phyloP scores from a whole-genome alignment of 2,797 vertebrate species.

The Hemitrygon akajei region DNA sequence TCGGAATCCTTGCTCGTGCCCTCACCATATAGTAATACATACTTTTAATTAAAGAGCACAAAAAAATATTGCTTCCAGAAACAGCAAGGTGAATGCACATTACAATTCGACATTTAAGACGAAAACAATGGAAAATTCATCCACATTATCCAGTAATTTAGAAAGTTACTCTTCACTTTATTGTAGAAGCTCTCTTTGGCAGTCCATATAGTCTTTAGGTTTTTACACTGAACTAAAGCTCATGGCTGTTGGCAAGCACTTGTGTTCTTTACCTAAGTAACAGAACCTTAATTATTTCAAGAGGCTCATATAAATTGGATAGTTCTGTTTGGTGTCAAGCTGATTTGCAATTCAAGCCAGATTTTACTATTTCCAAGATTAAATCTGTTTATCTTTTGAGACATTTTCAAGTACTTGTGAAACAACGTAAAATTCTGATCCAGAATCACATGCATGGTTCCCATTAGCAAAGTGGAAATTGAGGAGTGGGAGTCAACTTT shows the following conservation, averaged over 20 bases:
- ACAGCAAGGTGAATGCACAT: not conserved
- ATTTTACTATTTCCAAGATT: not conserved
- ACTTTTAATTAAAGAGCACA: not conserved
- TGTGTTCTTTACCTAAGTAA: not conserved
- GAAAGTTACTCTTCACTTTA: not conserved
- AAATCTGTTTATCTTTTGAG: not conserved
- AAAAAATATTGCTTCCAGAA: not conserved
- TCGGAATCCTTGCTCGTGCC: not conserved
- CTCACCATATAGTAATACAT: not conserved
- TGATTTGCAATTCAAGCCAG: not conserved
- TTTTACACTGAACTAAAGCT: not conserved
- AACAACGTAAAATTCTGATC: not conserved
- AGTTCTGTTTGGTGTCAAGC: not conserved
- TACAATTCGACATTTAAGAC: not conserved
- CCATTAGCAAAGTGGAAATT: not conserved
- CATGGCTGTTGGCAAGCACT: not conserved
- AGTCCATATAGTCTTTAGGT: not conserved
- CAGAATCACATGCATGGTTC: not conserved
- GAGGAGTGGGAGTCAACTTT: not conserved
- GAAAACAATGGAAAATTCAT: not conserved
- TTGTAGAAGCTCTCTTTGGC: not conserved
- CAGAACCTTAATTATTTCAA: not conserved
- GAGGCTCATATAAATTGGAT: not conserved
- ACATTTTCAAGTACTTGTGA: not conserved
- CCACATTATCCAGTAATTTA: not conserved